Conservation (phyloP, 2,888 invertebrate species). For the Drosophila borborema region DNA sequence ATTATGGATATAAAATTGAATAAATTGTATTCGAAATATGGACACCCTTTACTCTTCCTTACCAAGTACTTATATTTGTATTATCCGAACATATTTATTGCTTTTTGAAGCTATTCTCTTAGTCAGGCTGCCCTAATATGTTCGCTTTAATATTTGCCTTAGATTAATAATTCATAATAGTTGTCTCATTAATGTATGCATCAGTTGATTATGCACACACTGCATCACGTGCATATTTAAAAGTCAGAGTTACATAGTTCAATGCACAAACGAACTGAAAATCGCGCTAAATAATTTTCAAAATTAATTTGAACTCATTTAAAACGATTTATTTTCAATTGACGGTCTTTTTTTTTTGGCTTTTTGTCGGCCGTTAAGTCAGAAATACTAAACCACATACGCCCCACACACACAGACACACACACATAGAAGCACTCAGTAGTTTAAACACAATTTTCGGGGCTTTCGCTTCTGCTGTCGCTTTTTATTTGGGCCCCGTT, state of each 20-base stretch:
- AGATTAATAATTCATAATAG: background rate
- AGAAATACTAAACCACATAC: background rate
- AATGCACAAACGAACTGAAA: slow-evolving; percentile 17
- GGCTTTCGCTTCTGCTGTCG: slow-evolving; percentile 35
- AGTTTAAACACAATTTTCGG: slow-evolving; percentile 29
- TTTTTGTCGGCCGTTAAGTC: background rate
- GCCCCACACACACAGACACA: background rate
- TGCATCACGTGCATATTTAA: background rate
- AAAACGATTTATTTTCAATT: slow-evolving; percentile 26
- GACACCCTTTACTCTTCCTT: no score
- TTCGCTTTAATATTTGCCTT: background rate
- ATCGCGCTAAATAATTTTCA: slow-evolving; percentile 46
- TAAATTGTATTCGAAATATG: no score
- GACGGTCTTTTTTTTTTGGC: slow-evolving; percentile 3
- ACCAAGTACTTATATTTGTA: no score
- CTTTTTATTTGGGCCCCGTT: slow-evolving; percentile 31
- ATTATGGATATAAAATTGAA: no score
- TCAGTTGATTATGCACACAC: slow-evolving; percentile 19
- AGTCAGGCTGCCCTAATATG: background rate
- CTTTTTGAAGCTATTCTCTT: no score
- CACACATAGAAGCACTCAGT: background rate
- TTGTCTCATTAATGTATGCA: slow-evolving; percentile 29
- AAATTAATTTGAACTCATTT: slow-evolving; percentile 51
- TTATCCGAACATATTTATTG: no score
- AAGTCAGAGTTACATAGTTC: slow-evolving; percentile 32